Base-by-base conservation (phyloP, 2,113 vertebrate genomes). In the Charina bottae region DNA sequence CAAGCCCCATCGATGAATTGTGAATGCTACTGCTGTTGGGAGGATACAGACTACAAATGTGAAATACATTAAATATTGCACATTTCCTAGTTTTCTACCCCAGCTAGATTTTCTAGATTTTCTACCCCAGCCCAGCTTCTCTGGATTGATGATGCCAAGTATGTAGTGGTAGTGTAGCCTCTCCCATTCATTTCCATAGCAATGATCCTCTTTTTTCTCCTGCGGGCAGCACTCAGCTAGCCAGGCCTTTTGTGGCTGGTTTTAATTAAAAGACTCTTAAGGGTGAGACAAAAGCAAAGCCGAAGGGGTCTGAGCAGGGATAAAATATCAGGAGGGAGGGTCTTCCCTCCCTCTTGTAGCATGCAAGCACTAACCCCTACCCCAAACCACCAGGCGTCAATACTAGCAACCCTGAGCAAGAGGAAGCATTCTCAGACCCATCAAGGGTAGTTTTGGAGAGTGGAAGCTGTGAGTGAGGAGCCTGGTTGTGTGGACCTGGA, bases 211-310 rank as follows among this genome's bases (percentile, higher is more conserved):
- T 0, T 91, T 55, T 55, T 94, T 94, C 87, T 0, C 1, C 90
- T 95, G 96, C 94, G 94, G 93, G 95, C 87, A 49, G 0, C 1
- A 5, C 93, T 53, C 64, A 0, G 4, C 87, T 85, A 92, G 94
- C 91, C 94, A 37, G 88, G 49, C 60, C 94, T 87, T 95, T 95
- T 96, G 95, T 93, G 90, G 78, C 95, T 96, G 96, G 59, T 93
- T 96, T 96, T 96, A 95, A 97, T 97, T 96, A 96, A 93, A 90
- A 94, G 95, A n/a, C 90, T 95, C 89, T 94, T 93, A 94, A 96
- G 94, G 93, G 93, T 92, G 94, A 95, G 95, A 95, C 96, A 97
- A 97, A 96, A 95, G 92, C 0, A 0, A 87, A 85, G 95, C 90
- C 93, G 86, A 60, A 92, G 91, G 68, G 91, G 86, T 91, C 86